Evolutionary conservation across 2,888 invertebrate genomes (phyloP).

Genomic region (Heteromurus nitidus): DNA sequence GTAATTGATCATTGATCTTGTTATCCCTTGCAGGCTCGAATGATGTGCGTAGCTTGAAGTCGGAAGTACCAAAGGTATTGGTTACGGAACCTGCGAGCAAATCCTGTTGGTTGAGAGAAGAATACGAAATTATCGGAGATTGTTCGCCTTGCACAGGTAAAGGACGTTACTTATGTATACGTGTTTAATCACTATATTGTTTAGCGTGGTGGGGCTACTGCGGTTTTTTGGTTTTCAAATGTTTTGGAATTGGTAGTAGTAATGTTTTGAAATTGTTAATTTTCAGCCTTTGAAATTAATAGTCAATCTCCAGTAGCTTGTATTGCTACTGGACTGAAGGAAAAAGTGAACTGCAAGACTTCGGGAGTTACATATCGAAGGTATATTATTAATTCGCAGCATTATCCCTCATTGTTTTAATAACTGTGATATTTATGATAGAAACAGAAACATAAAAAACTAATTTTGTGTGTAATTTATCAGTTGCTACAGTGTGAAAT

Average conservation of each 20-base stretch:
- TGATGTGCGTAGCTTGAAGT: conserved; percentile 78
- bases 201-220: not conserved
- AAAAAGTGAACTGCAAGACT: conserved; percentile 86
- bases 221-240: conserved; percentile 53
- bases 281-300: conserved; percentile 86
- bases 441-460: too few species aligned
- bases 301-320: conserved; percentile 89
- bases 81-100: conserved; percentile 76
- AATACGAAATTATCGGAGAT: conserved; percentile 83
- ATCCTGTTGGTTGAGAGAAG: conserved; percentile 83
- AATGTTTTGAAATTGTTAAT: too few species aligned
- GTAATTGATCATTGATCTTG: not conserved
- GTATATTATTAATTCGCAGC: conserved; percentile 76
- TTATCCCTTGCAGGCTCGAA: conserved; percentile 17
- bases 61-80: conserved; percentile 81
- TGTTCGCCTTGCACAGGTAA: conserved; percentile 90
- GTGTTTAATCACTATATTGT: not conserved
- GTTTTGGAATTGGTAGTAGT: too few species aligned
- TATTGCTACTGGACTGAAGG: conserved; percentile 88
- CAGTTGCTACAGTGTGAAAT: conserved; percentile 45
- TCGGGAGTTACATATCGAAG: conserved; percentile 86
- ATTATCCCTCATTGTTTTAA: too few species aligned
- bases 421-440: too few species aligned
- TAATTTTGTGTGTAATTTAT: conserved; percentile 5
- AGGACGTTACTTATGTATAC: not conserved